Evolutionary conservation across 2,888 invertebrate genomes (phyloP).

Genomic region (Cyrtodaria siliqua): DNA sequence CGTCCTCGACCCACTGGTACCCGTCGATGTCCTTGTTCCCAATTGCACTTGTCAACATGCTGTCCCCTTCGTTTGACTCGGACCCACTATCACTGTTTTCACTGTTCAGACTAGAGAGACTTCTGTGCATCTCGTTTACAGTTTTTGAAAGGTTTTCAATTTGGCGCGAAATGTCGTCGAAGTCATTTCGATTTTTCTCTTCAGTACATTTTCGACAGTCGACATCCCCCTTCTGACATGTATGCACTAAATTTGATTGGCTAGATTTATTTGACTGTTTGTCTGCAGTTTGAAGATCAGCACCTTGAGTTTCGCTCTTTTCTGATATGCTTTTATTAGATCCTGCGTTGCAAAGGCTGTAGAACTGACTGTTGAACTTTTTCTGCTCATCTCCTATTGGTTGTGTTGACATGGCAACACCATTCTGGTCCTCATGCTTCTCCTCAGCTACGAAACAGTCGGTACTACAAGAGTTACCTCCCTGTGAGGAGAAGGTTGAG

Average conservation of each 20-base stretch:
- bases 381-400: slow-evolving; percentile 71
- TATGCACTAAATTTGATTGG: slow-evolving; percentile 30
- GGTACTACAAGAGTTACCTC: slow-evolving; percentile 35
- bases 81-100: slow-evolving; percentile 68
- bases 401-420: slow-evolving; percentile 29
- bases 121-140: slow-evolving; percentile 78
- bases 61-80: slow-evolving; percentile 68
- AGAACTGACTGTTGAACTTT: slow-evolving; percentile 79
- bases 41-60: slow-evolving; percentile 54
- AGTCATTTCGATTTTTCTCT: slow-evolving; percentile 65
- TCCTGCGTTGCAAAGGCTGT: slow-evolving; percentile 80
- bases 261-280: neutral
- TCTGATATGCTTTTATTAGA: slow-evolving; percentile 75
- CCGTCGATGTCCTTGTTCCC: slow-evolving; percentile 75
- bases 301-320: slow-evolving; percentile 60
- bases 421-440: slow-evolving; percentile 23
- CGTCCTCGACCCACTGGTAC: slow-evolving; percentile 82
- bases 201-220: slow-evolving; percentile 58
- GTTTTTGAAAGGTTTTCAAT: slow-evolving; percentile 80
- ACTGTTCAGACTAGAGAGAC: slow-evolving; percentile 79
- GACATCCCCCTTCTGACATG: slow-evolving; percentile 52
- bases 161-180: slow-evolving; percentile 80
- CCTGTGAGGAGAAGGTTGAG: slow-evolving; percentile 60
- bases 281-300: neutral
- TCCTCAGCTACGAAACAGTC: slow-evolving; percentile 54